Percentiles rank a stretch among this genome's conserved stretches.
Conservation (phyloP, 2,113 vertebrate species). For the Muntiacus reevesi region DNA sequence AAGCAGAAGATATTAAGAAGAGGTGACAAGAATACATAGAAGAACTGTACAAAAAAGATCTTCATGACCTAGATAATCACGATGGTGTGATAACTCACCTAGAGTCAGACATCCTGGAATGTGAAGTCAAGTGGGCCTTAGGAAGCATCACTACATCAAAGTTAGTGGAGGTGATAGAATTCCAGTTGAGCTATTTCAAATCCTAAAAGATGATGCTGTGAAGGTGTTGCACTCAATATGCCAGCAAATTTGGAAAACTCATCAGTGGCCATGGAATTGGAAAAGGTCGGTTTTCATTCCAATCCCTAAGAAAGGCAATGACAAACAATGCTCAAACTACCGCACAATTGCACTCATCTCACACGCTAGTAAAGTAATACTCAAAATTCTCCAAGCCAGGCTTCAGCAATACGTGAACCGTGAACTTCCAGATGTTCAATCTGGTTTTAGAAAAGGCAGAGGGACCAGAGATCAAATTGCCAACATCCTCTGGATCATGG, state of each 20-base stretch:
- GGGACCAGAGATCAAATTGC: neutral
- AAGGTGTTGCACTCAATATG: neutral
- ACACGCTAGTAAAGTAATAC: neutral
- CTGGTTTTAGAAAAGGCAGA: neutral
- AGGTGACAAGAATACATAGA: neutral
- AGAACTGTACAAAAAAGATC: neutral
- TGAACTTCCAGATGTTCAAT: neutral
- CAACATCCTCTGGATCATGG: accelerated
- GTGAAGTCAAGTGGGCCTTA: neutral
- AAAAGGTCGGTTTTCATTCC: neutral
- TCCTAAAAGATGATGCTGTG: neutral
- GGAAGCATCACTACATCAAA: neutral
- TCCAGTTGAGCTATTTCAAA: neutral
- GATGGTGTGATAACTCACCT: neutral
- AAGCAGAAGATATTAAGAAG: neutral
- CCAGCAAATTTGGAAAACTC: neutral
- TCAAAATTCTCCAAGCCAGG: neutral
- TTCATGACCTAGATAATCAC: neutral
- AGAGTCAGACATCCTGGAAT: neutral
- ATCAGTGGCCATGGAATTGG: neutral
- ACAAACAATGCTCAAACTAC: neutral
- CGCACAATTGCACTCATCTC: neutral
- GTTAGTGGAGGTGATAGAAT: neutral
- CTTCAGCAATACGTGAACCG: accelerated
- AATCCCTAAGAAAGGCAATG: neutral